Conservation (phyloP, 2,797 vertebrate species). For the Chrosomus eos region DNA sequence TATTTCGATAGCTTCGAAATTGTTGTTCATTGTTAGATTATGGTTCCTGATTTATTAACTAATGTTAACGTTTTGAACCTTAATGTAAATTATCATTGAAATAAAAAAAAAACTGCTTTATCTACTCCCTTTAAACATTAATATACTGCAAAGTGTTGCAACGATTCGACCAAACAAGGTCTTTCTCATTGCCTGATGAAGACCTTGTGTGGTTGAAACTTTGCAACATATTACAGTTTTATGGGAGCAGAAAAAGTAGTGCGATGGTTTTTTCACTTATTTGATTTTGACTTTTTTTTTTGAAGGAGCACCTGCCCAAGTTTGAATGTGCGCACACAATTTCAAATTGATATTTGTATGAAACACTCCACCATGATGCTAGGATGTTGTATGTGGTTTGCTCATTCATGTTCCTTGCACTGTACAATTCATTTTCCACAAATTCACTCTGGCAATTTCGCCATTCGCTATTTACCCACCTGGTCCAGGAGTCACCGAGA, state of each 20-base stretch:
- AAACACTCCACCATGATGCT: background rate
- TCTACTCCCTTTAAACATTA: background rate
- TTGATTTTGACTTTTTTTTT: background rate
- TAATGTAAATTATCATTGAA: background rate
- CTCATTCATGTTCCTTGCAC: background rate
- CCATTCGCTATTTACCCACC: background rate
- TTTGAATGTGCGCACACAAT: background rate
- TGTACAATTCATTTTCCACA: background rate
- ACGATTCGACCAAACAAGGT: no score
- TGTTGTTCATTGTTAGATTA: background rate
- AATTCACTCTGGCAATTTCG: background rate
- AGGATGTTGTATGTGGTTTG: background rate
- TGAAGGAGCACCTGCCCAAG: background rate
- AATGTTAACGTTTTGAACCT: background rate
- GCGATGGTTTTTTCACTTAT: no score
- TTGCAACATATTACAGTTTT: no score
- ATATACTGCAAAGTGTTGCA: no score
- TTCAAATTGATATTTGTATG: background rate
- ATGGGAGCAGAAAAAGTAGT: no score
- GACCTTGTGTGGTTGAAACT: no score
- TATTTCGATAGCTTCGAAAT: background rate
- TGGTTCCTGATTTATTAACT: background rate
- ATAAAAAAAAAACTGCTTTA: background rate
- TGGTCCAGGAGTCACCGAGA: constrained; percentile 3
- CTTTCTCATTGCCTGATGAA: no score